phyloP scores from a whole-genome alignment of 2,113 vertebrate genomes.

The Microcebus tavaratra region DNA sequence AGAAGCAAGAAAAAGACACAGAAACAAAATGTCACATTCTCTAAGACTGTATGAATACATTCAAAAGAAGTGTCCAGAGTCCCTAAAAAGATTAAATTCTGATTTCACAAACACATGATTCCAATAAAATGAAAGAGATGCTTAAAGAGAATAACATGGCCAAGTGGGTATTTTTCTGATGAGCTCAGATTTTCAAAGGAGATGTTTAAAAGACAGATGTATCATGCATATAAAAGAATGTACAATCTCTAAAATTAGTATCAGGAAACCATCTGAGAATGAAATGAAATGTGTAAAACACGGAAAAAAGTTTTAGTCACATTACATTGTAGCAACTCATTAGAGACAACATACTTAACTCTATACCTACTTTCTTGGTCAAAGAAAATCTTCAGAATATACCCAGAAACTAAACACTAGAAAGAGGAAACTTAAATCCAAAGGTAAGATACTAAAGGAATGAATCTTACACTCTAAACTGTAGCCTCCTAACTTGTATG shows the following conservation, averaged over 20 bases:
- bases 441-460: neutral
- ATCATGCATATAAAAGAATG: neutral
- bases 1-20: neutral
- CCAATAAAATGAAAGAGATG: neutral
- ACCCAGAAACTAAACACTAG: neutral
- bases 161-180: neutral
- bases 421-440: neutral
- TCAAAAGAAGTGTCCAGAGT: neutral
- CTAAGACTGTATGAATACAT: too few species aligned
- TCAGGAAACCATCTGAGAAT: neutral
- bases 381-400: constrained; percentile 7
- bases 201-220: neutral
- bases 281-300: neutral
- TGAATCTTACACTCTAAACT: neutral
- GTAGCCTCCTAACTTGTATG: neutral
- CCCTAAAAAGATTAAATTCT: neutral
- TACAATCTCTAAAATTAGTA: neutral
- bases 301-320: neutral
- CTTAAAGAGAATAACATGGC: neutral
- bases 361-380: neutral
- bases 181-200: neutral
- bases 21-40: neutral
- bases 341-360: neutral
- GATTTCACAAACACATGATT: neutral
- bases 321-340: neutral